Percentiles rank a stretch among this genome's conserved stretches.
These are phyloP conservation scores for Vidua chalybeata DNA, from an alignment of 2,113 vertebrate genomes.

Conservation along the genomic window DNA sequence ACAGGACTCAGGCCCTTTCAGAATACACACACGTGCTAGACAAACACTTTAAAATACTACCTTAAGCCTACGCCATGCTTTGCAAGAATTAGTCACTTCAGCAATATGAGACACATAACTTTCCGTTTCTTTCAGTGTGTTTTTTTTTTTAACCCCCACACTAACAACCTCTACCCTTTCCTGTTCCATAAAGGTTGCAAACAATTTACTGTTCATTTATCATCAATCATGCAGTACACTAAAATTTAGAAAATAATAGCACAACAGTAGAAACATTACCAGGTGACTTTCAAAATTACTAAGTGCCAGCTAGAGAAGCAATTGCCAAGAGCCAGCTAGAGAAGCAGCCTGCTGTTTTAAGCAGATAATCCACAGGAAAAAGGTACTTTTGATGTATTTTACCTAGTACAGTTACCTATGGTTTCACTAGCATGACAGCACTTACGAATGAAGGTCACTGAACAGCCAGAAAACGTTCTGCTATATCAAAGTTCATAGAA, in stretches of 20 bases:
- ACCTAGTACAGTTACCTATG: background rate
- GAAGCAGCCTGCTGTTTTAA: background rate
- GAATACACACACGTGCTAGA: background rate
- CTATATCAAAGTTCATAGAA: background rate
- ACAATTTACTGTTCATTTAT: background rate
- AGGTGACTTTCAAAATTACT: background rate
- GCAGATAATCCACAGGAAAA: background rate
- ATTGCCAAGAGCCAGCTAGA: background rate
- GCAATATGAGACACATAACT: background rate
- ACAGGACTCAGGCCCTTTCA: background rate
- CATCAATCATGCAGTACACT: background rate
- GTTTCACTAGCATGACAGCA: background rate
- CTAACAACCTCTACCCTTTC: background rate
- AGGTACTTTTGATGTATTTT: background rate
- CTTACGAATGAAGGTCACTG: background rate
- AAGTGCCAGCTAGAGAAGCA: background rate
- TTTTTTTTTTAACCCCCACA: background rate
- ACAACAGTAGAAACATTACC: background rate
- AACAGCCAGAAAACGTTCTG: background rate
- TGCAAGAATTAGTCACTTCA: slow-evolving; percentile 29
- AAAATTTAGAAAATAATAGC: background rate
- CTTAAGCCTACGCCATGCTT: background rate
- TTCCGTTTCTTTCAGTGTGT: background rate
- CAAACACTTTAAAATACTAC: slow-evolving; percentile 14
- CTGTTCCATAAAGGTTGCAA: background rate